Evolutionary conservation across 1,140 invertebrate species (phyloP), one percentile per base, ranked within the genome.

Genomic region (Triops cancriformis): DNA sequence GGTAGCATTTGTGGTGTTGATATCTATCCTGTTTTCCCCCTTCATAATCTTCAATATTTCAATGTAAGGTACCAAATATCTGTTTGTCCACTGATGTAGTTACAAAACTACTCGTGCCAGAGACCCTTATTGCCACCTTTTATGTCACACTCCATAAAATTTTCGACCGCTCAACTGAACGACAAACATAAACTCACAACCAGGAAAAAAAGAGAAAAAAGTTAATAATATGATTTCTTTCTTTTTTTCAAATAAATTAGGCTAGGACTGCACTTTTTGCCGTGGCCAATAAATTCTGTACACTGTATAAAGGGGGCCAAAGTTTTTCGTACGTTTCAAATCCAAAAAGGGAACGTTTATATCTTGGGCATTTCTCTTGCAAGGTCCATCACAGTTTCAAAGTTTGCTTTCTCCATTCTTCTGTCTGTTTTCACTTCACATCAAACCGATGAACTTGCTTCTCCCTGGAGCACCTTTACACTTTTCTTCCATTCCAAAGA

Each of bases 231-330:
- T 37, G 31, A 37, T 37, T 37, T 37, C 31, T 64, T 64, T 64
- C 51, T 64, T 64, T 18, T 45, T 64, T 64, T 64, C 51, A 64
- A 64, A 64, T 64, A 64, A 64, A 64, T 64, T 64, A 64, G 51
- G 51, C 51, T 64, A 64, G 51, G 51, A n/a, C 51, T 64, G 51
- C 51, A 64, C 51, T 64, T 37, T 2, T 64, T 64, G 51, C 51
- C 51, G 18, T 64, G 51, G 51, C n/a, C 51, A 64, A 64, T 64
- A 64, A 64, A 64, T 64, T 64, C n/a, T 64, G n/a, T 64, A 64
- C 51, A 64, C 51, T 64, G 51, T 64, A 64, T 64, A 64, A 64
- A 64, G 23, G 51, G 51, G 51, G 14, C 23, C 23, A 23, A 10
- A 18, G 51, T 23, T 64, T 64, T 37, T 37, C 31, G 31, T 9